These are phyloP conservation scores for Lasius fuliginosus DNA, from an alignment of 2,888 invertebrate genomes.

Conservation along the genomic window DNA sequence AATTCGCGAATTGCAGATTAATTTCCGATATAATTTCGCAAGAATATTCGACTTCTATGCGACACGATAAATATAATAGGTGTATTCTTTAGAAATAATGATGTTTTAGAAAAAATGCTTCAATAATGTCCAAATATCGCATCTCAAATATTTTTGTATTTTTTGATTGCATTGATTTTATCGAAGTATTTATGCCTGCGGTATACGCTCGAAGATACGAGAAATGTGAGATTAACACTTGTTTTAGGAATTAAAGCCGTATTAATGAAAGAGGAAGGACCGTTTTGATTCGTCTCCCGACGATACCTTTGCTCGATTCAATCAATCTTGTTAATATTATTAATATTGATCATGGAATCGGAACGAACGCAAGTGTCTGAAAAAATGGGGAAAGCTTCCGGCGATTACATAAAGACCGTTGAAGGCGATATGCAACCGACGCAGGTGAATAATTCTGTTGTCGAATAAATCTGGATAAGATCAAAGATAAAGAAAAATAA, in stretches of 20 bases:
- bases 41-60: neutral
- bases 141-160: neutral
- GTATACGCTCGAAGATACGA: neutral
- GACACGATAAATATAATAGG: neutral
- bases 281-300: neutral
- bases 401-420: slow-evolving; percentile 82
- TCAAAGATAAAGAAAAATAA: neutral
- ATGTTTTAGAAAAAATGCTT: neutral
- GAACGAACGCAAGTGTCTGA: slow-evolving; percentile 13
- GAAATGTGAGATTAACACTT: slow-evolving; percentile 10
- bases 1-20: neutral
- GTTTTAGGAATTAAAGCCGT: slow-evolving; percentile 32
- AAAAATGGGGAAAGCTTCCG: slow-evolving; percentile 62
- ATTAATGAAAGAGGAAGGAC: neutral
- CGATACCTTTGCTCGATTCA: neutral
- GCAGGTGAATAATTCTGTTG: slow-evolving; percentile 75
- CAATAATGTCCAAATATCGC: neutral
- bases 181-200: neutral
- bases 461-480: neutral
- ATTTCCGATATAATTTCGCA: neutral
- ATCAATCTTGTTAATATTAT: slow-evolving; percentile 14
- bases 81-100: neutral
- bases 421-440: slow-evolving; percentile 81
- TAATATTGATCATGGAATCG: slow-evolving; percentile 25
- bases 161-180: neutral